Evolutionary conservation across 2,888 invertebrate genomes (phyloP).

Genomic region (Branchipolynoe longqiensis): DNA sequence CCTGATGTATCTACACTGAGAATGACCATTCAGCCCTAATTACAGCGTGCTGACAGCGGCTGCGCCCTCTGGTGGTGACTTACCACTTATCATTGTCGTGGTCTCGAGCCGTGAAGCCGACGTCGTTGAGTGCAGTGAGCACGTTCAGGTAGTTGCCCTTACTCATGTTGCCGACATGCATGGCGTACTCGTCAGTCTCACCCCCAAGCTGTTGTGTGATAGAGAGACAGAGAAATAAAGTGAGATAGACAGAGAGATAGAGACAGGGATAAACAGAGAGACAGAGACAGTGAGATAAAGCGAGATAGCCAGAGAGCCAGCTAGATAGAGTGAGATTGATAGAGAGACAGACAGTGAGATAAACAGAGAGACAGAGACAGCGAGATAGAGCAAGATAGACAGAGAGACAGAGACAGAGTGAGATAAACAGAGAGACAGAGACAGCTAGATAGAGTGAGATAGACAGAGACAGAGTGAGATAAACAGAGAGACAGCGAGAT

Average conservation of each 20-base stretch:
- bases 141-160: slow-evolving; percentile 64
- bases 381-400: background rate
- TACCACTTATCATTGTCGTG: slow-evolving; percentile 68
- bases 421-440: slow-evolving; percentile 39
- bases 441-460: slow-evolving; percentile 14
- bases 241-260: background rate
- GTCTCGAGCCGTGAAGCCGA: slow-evolving; percentile 65
- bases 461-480: slow-evolving; percentile 23
- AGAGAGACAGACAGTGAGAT: background rate
- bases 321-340: background rate
- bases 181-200: slow-evolving; percentile 30
- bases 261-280: background rate
- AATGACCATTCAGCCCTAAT: too few relatives aligned
- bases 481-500: slow-evolving; percentile 53
- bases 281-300: background rate
- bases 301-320: background rate
- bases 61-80: too few relatives aligned
- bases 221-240: background rate
- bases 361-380: background rate
- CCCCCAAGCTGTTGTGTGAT: background rate
- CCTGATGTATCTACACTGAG: too few relatives aligned
- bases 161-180: slow-evolving; percentile 62
- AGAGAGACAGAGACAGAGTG: slow-evolving; percentile 10
- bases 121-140: slow-evolving; percentile 60
- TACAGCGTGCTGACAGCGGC: too few relatives aligned